Percentiles rank a stretch among this genome's conserved stretches.
Evolutionary conservation across 37 sponge, comb jelly and placozoan genomes (phyloP).

Genomic region (Aphrocallistes beatrix): DNA sequence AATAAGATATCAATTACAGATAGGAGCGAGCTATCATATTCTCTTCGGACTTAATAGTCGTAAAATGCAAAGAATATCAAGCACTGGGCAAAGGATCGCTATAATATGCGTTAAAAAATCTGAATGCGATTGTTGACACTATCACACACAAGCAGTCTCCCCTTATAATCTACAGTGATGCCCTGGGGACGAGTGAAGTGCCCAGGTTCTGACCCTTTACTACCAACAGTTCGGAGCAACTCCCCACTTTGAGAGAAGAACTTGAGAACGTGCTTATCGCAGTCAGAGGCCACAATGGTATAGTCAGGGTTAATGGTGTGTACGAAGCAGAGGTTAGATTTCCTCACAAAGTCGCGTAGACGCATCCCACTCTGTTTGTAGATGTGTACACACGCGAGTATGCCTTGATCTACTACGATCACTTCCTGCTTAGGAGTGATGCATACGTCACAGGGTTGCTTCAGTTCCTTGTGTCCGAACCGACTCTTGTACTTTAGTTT

Average conservation of each 20-base stretch:
- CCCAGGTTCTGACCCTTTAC: neutral
- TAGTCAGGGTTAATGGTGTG: neutral
- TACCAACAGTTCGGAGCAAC: neutral
- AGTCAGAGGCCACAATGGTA: neutral
- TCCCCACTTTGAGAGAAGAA: neutral
- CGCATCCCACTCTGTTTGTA: constrained; percentile 10
- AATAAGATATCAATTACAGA: too few species aligned
- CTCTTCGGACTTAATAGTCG: too few species aligned
- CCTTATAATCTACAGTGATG: neutral
- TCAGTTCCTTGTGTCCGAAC: constrained; percentile 8
- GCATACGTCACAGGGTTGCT: neutral
- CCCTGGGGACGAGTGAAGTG: constrained; percentile 14
- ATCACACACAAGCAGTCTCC: constrained; percentile 14
- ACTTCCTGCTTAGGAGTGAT: neutral
- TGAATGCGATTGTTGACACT: constrained; percentile 19
- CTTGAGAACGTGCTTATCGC: neutral
- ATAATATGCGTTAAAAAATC: neutral
- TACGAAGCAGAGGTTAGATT: neutral
- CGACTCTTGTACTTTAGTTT: neutral
- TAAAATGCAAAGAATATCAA: neutral
- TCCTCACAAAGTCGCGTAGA: neutral
- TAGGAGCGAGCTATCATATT: constrained; percentile 10
- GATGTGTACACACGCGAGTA: neutral
- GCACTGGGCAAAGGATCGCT: too few species aligned
- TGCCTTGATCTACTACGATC: neutral